Percentiles rank a stretch among this genome's conserved stretches.
Evolutionary conservation across 2,797 vertebrate species (phyloP).

Genomic region (Merluccius polli): DNA sequence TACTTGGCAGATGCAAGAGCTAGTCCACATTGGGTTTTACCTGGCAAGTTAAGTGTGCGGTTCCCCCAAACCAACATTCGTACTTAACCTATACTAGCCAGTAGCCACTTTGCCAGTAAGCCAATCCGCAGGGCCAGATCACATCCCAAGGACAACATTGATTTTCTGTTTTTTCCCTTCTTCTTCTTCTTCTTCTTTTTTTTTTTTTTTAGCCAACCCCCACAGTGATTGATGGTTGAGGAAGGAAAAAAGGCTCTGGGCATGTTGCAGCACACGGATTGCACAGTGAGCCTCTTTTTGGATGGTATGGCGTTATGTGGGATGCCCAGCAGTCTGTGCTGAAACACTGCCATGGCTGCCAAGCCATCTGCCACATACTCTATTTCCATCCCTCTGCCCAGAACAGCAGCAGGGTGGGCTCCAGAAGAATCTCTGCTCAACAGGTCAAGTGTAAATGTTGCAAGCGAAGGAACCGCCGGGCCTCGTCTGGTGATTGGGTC

Average conservation of each 20-base stretch:
- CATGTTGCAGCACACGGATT: constrained; percentile 40
- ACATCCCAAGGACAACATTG: constrained; percentile 27
- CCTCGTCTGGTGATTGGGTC: no score
- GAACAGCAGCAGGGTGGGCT: constrained; percentile 38
- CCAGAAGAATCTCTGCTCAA: constrained; percentile 44
- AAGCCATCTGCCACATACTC: constrained; percentile 72
- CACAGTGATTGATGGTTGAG: constrained; percentile 46
- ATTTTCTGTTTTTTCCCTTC: constrained; percentile 6
- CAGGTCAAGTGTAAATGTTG: constrained; percentile 49
- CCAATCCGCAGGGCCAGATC: constrained; percentile 18
- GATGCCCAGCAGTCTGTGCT: constrained; percentile 61
- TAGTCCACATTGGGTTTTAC: constrained; percentile 32
- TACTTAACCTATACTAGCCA: constrained; percentile 26
- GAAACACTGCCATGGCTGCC: constrained; percentile 56
- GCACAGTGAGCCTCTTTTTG: constrained; percentile 51
- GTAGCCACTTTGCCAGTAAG: constrained; percentile 26
- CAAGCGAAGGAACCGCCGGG: constrained; percentile 27
- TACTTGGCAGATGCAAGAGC: constrained; percentile 28
- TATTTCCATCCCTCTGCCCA: constrained; percentile 68
- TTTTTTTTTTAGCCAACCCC: constrained; percentile 14
- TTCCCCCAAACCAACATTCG: constrained; percentile 35
- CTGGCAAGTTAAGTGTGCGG: constrained; percentile 34
- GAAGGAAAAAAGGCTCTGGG: constrained; percentile 40
- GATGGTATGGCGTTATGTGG: constrained; percentile 58
- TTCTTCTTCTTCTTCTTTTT: no score